Evolutionary conservation across 2,888 invertebrate species (phyloP).

Genomic region (Agrotis ipsilon): DNA sequence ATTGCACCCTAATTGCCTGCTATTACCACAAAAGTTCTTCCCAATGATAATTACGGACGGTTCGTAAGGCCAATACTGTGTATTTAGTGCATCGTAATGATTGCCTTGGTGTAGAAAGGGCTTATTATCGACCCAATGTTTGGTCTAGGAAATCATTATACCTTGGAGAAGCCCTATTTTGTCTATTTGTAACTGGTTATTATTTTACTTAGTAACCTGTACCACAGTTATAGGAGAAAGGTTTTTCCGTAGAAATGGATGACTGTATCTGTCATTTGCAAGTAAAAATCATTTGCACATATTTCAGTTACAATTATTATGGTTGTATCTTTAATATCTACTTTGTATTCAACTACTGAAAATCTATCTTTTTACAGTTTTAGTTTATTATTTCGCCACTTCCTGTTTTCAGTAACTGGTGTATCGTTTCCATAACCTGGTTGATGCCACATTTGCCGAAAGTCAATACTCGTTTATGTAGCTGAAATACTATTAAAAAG

Average conservation of each 20-base stretch:
- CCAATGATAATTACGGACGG: conserved; percentile 74
- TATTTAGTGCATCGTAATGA: conserved; percentile 64
- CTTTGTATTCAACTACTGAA: neutral
- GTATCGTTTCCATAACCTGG: neutral
- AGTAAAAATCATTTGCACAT: neutral
- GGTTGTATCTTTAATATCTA: neutral
- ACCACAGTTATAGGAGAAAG: neutral
- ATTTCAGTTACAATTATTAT: neutral
- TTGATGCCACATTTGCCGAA: conserved; percentile 25
- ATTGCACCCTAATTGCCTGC: conserved; percentile 81
- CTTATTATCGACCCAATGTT: conserved; percentile 51
- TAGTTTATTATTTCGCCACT: conserved; percentile 21
- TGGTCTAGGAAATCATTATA: conserved; percentile 43
- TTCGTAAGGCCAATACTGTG: conserved; percentile 61
- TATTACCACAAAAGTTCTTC: conserved; percentile 76
- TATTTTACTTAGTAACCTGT: conserved; percentile 8
- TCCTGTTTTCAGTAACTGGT: conserved; percentile 24
- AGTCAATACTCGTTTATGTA: conserved; percentile 33
- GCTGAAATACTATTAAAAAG: conserved; percentile 41
- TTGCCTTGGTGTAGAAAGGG: conserved; percentile 44
- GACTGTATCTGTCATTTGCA: neutral
- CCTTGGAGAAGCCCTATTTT: conserved; percentile 20
- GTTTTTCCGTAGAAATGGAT: neutral
- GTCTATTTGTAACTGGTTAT: conserved; percentile 31
- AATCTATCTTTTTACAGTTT: neutral